These are phyloP conservation scores for Eustalomyia histrio DNA, from an alignment of 2,888 invertebrate genomes.

Conservation along the genomic window DNA sequence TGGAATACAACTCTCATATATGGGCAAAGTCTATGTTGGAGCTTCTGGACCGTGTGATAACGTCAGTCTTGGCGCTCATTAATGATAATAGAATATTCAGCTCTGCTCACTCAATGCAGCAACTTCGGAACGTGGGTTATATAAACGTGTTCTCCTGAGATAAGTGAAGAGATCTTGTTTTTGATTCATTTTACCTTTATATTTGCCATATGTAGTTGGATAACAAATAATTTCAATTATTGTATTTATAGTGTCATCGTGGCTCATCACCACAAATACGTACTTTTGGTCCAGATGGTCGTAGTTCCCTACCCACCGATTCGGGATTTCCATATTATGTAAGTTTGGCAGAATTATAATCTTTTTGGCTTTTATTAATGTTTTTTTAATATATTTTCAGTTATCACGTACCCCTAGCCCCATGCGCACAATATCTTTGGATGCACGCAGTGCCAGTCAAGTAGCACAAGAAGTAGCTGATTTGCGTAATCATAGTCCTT, in stretches of 20 bases:
- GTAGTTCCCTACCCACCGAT: conserved; percentile 80
- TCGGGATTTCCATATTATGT: conserved; percentile 74
- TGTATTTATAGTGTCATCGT: conserved; percentile 82
- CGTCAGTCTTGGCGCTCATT: no score
- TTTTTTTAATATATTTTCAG: conserved; percentile 67
- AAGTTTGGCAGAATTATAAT: conserved; percentile 24
- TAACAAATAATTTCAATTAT: neutral
- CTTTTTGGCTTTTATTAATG: conserved; percentile 4
- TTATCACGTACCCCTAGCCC: conserved; percentile 87
- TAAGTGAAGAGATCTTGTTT: no score
- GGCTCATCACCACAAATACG: conserved; percentile 92
- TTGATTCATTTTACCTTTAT: no score
- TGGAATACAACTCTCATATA: no score
- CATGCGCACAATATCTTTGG: conserved; percentile 87
- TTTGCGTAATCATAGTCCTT: conserved; percentile 83
- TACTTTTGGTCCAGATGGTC: conserved; percentile 90
- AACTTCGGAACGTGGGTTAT: no score
- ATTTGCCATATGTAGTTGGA: no score
- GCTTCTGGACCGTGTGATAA: no score
- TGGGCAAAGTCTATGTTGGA: no score
- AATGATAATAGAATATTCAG: no score
- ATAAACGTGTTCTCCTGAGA: no score
- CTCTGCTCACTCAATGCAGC: no score
- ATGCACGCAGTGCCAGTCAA: conserved; percentile 85
- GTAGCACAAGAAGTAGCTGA: conserved; percentile 79